Base-by-base conservation (phyloP, 1,140 invertebrate species). In the Lepidurus apus region DNA sequence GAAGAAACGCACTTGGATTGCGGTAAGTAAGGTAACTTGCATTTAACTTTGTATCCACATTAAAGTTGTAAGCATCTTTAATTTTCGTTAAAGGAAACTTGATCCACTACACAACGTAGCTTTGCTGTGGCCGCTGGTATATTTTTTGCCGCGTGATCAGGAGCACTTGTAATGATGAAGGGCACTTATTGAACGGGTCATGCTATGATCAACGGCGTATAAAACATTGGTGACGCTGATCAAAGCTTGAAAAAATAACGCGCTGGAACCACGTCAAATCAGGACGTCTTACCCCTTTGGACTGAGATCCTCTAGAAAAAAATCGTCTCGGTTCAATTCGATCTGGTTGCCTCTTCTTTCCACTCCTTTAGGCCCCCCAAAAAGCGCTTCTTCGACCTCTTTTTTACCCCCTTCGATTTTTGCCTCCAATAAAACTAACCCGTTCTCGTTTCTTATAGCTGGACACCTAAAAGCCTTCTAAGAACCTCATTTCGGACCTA, bases 351-450 rank as follows among this genome's bases (percentile, higher is more conserved):
- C 53, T 65, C 17, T 65, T 65, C 21, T 21, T 13, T 65, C 53
- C 17, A 65, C 13, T 13, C 10, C 45, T 65, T 13, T 7, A 65
- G 53, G 53, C 21, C 53, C 53, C 17, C 53, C 53, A 13, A 17
- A 65, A 65, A 65, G 21, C 17, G 21, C 17, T 65, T 21, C 53
- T 65, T 65, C 6, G 13, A 65, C 53, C 21, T 65, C 53, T 65
- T 65, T 65, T 65, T 65, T 65, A 65, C 53, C 53, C 53, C 53
- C 53, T 65, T 65, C 13, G 53, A 65, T 65, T 65, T 65, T 65
- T 65, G 53, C 53, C 53, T 65, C 17, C 21, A 13, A 65, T 65
- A 65, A 65, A 65, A 65, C 53, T 65, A 65, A 65, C 53, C 53
- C 53, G 53, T 65, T 65, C 53, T 65, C 17, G 34, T 34, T 34